Conservation (phyloP, 2,888 invertebrate species). For the Habroteleia sp. region DNA sequence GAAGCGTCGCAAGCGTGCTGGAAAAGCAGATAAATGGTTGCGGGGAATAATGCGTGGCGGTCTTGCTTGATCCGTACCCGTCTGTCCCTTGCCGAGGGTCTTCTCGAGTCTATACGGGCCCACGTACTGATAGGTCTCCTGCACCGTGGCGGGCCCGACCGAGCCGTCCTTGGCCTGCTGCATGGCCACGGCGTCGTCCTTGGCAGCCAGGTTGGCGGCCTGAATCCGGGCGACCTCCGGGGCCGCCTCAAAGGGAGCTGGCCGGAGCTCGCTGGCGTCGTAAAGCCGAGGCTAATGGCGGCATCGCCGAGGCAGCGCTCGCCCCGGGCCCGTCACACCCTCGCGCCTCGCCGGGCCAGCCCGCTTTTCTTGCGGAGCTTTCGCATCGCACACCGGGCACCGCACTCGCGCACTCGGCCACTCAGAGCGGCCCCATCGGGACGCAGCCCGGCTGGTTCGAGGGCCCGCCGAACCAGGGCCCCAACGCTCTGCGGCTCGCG, state of each 20-base stretch:
- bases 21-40: no score
- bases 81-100: slow-evolving; percentile 99
- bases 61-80: no score
- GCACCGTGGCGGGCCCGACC: slow-evolving; percentile 78
- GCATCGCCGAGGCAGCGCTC: slow-evolving; percentile 17
- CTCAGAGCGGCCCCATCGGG: background rate
- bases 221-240: slow-evolving; percentile 9
- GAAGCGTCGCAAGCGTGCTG: no score
- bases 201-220: slow-evolving; percentile 74
- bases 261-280: slow-evolving; percentile 10
- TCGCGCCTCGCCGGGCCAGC: slow-evolving; percentile 53
- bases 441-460: background rate
- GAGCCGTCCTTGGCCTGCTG: slow-evolving; percentile 78
- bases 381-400: slow-evolving; percentile 67
- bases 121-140: slow-evolving; percentile 94
- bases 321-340: slow-evolving; percentile 61
- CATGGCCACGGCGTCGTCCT: slow-evolving; percentile 74
- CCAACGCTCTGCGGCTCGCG: no score
- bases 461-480: no score
- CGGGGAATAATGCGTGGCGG: no score
- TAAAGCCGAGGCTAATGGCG: slow-evolving; percentile 16
- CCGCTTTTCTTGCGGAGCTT: slow-evolving; percentile 71
- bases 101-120: slow-evolving; percentile 99
- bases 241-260: slow-evolving; percentile 31
- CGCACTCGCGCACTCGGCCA: slow-evolving; percentile 22